A percentile compares a stretch with the other conserved stretches of the same genome.
These are phyloP conservation scores for Caenorhabditis japonica DNA, from an alignment of 2,888 invertebrate genomes.

Conservation along the genomic window DNA sequence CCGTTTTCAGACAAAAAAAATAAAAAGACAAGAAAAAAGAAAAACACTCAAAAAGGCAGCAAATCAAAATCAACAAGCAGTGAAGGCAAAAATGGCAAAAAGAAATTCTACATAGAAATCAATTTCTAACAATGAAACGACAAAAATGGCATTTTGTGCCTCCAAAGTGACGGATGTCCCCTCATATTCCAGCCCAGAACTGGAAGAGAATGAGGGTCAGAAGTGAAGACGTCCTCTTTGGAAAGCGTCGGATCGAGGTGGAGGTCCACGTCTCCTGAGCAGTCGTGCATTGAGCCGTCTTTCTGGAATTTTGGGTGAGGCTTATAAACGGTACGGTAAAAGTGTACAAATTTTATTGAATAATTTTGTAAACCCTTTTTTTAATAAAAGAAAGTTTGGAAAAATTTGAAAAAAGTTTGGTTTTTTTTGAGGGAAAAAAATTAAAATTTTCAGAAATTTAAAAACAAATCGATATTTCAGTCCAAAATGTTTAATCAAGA, in stretches of 20 bases:
- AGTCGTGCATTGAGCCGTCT: conserved; percentile 61
- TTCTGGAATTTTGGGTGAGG: conserved; percentile 60
- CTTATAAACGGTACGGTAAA: too few relatives aligned
- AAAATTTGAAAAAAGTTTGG: too few relatives aligned
- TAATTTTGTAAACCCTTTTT: too few relatives aligned
- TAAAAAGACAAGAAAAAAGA: too few relatives aligned
- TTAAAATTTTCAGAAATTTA: too few relatives aligned
- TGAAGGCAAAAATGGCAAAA: conserved; percentile 1
- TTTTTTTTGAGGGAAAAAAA: too few relatives aligned
- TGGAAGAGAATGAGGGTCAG: conserved; percentile 60
- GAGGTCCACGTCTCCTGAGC: conserved; percentile 62
- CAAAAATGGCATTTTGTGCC: conserved; percentile 73
- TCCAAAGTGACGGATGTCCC: conserved; percentile 72
- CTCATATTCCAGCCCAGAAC: conserved; percentile 75
- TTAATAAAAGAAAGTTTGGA: too few relatives aligned
- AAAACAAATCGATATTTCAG: too few relatives aligned
- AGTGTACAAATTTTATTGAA: too few relatives aligned
- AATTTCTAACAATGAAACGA: conserved; percentile 66
- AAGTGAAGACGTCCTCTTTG: conserved; percentile 68
- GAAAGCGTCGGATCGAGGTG: conserved; percentile 66
- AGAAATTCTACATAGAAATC: not conserved
- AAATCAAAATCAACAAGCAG: conserved; percentile 32
- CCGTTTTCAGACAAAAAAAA: too few relatives aligned
- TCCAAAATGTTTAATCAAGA: too few relatives aligned
- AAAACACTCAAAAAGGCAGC: too few relatives aligned